Conservation (phyloP, 2,888 invertebrate species). For the Acanthosepion lycidas region DNA sequence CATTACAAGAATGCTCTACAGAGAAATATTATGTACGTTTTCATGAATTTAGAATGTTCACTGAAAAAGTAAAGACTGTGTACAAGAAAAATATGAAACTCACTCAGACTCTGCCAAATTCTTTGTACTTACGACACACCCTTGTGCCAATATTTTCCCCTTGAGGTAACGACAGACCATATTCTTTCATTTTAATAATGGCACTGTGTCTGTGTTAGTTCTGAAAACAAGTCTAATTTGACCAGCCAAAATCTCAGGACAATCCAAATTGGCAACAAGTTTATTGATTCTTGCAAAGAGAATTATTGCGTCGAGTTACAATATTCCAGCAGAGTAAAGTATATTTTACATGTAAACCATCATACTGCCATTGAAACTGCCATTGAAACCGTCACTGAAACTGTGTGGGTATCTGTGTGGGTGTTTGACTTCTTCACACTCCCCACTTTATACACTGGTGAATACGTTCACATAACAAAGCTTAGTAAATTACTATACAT, state of each 20-base stretch:
- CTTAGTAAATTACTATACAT: neutral
- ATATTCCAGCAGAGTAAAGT: neutral
- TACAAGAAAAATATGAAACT: neutral
- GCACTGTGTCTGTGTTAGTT: neutral
- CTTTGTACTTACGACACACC: neutral
- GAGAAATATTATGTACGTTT: neutral
- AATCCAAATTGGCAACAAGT: slow-evolving; percentile 15
- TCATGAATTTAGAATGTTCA: neutral
- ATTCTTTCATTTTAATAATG: slow-evolving; percentile 17
- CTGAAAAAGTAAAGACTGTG: neutral
- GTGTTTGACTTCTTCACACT: neutral
- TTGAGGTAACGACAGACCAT: slow-evolving; percentile 11
- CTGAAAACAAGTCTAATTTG: neutral
- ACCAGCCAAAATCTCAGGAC: neutral
- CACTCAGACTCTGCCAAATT: neutral
- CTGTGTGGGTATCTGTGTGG: neutral
- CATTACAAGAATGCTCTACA: neutral
- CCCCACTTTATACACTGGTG: neutral
- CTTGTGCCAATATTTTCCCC: neutral
- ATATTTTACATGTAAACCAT: neutral
- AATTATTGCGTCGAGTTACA: neutral
- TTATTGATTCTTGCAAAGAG: neutral
- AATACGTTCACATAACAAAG: neutral
- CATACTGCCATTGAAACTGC: neutral
- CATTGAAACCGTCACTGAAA: neutral